phyloP scores from a whole-genome alignment of 2,797 vertebrate species.

The Odontamblyopus lacepedii region DNA sequence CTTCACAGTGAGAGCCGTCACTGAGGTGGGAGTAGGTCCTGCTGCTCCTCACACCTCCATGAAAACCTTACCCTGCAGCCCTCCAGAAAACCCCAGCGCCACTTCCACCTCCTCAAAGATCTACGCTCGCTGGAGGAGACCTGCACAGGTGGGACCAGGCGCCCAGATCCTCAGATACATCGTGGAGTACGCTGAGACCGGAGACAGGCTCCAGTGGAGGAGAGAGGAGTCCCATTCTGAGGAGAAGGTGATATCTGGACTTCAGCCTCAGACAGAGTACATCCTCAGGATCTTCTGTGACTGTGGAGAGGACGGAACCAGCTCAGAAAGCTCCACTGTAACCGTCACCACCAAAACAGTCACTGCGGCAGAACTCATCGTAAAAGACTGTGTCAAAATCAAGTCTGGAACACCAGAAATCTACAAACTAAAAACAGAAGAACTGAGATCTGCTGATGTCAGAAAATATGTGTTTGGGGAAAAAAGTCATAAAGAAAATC shows the following conservation, averaged over 20 bases:
- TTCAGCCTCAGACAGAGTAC: not conserved
- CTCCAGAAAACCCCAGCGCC: constrained; percentile 9
- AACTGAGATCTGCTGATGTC: too few relatives aligned
- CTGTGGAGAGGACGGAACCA: not conserved
- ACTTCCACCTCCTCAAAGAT: constrained; percentile 15
- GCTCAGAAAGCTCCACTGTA: not conserved
- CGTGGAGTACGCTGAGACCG: not conserved
- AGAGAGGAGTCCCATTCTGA: not conserved
- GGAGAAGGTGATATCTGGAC: not conserved
- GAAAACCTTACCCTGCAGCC: constrained; percentile 21
- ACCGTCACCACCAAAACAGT: not conserved
- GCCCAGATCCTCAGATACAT: too few relatives aligned
- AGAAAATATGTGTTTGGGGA: not conserved
- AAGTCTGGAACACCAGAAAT: not conserved
- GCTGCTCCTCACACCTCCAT: constrained; percentile 10
- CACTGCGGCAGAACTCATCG: too few relatives aligned
- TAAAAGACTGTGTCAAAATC: not conserved
- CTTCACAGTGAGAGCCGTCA: constrained; percentile 45
- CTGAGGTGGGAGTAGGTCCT: constrained; percentile 37
- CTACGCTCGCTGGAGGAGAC: constrained; percentile 24
- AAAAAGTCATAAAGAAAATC: too few relatives aligned
- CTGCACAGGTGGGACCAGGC: not conserved
- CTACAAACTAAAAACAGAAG: not conserved
- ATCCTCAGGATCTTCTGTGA: not conserved
- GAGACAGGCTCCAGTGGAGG: not conserved